phyloP scores from a whole-genome alignment of 2,113 vertebrate genomes.

The Macquaria ambigua region DNA sequence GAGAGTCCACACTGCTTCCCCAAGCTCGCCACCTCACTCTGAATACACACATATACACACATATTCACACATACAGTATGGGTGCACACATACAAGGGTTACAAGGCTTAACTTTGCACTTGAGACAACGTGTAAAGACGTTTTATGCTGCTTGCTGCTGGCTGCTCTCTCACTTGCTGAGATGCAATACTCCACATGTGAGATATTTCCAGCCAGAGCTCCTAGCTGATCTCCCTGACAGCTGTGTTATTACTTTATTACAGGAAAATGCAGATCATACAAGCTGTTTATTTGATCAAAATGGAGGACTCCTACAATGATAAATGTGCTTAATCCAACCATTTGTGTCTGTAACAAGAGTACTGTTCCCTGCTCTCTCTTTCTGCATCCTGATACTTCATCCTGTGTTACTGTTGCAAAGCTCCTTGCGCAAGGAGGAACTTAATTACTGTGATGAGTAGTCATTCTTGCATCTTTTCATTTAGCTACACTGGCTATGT shows the following conservation, averaged over 20 bases:
- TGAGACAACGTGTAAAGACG: not conserved
- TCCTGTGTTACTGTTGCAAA: not conserved
- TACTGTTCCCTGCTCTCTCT: not conserved
- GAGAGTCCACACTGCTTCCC: constrained; percentile 87
- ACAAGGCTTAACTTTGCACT: not conserved
- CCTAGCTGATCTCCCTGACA: not conserved
- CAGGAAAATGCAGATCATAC: not conserved
- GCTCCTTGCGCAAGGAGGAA: not conserved
- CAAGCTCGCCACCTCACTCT: constrained; percentile 82
- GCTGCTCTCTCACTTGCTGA: not conserved
- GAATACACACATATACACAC: constrained; percentile 30
- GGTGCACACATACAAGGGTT: not conserved
- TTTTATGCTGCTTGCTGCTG: not conserved
- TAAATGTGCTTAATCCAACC: constrained; percentile 4
- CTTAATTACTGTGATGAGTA: constrained; percentile 29
- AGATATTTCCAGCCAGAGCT: not conserved
- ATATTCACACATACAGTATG: not conserved
- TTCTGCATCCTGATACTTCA: constrained; percentile 16
- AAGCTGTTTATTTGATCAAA: not conserved
- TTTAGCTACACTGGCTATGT: not conserved
- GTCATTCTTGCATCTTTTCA: not conserved
- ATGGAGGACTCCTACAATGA: not conserved
- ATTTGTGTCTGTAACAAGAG: constrained; percentile 20
- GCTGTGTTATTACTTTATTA: not conserved
- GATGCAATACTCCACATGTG: constrained; percentile 9